A percentile compares a stretch with the other conserved stretches of the same genome.
Evolutionary conservation across 2,797 vertebrate species (phyloP).

Genomic region (Pygocentrus nattereri): DNA sequence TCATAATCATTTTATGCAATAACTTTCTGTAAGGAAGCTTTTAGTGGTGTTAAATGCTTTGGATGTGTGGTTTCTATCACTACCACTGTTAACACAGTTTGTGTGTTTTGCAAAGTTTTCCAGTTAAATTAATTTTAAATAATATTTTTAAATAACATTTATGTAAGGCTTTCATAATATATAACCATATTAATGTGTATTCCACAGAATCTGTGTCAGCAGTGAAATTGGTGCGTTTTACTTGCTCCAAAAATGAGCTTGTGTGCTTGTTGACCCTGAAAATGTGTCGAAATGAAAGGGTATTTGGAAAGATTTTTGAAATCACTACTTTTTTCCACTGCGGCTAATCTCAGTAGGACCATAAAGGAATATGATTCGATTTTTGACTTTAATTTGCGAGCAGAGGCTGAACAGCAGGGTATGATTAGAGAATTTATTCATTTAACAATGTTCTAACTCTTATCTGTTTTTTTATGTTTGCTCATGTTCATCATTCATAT

Average conservation of each 20-base stretch:
- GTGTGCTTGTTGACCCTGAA: constrained; percentile 23
- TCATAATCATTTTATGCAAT: too few species aligned
- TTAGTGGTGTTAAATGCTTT: too few species aligned
- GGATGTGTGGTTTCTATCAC: too few species aligned
- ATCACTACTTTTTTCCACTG: constrained; percentile 20
- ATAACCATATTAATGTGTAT: not conserved
- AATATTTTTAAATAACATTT: not conserved
- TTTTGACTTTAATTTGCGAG: constrained; percentile 28
- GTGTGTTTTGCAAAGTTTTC: not conserved
- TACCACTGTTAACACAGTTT: not conserved
- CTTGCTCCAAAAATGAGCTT: constrained; percentile 8
- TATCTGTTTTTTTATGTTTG: not conserved
- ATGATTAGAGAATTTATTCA: constrained; percentile 38
- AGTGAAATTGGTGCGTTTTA: not conserved
- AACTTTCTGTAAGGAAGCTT: too few species aligned
- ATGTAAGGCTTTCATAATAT: not conserved
- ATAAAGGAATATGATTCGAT: not conserved
- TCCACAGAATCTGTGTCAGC: not conserved
- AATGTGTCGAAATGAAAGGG: constrained; percentile 22
- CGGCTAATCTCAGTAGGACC: not conserved
- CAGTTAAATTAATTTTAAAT: too few species aligned
- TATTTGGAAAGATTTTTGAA: constrained; percentile 38
- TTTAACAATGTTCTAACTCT: not conserved
- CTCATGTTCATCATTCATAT: not conserved
- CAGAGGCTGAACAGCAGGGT: constrained; percentile 14